Evolutionary conservation across 2,888 invertebrate genomes (phyloP), one percentile per base, ranked within the genome.

Genomic region (Cryptocephalus primarius): DNA sequence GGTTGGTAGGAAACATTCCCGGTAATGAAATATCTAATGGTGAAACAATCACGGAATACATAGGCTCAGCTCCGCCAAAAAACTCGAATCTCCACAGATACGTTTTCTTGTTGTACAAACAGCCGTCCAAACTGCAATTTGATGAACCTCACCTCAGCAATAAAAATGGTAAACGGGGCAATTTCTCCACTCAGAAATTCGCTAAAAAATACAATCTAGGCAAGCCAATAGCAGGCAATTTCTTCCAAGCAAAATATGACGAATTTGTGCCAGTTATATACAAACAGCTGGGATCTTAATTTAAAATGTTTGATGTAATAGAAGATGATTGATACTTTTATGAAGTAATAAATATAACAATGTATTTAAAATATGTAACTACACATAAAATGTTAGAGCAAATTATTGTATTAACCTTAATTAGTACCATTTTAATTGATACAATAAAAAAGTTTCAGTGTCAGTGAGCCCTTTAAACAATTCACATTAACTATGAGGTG

Each of bases 21-120:
- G 83, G 80, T 32, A 70, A 69, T 45, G 75, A 83, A 53, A 60
- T 86, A 39, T 63, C 63, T 10, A 74, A 76, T 55, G 83, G 85
- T 31, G 82, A 85, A 62, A 72, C 74, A 13, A 67, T 85, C 13
- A 73, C 79, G 11, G 80, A 79, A 50, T 88, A 86, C 60, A 58
- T 72, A 42, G 80, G 80, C 11, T 70, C 79, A 34, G 85, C 83
- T 4, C 86, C 86, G n/a, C 85, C 85, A 8, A 76, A 82, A 68
- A 80, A 76, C 42, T 80, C 83, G 33, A 83, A 82, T 9, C 68
- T 84, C 11, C 85, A 86, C 68, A 77, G 86, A 11, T 87, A 86
- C 60, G 75, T 85, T 10, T 83, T 80, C 65, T 60, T 86, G 42
- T 60, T 83, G 9, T 88, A 77, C 69, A 79, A 84, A 60, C 88